These are phyloP conservation scores for Atherinomorus stipes DNA, from an alignment of 2,113 vertebrate species.

Conservation along the genomic window DNA sequence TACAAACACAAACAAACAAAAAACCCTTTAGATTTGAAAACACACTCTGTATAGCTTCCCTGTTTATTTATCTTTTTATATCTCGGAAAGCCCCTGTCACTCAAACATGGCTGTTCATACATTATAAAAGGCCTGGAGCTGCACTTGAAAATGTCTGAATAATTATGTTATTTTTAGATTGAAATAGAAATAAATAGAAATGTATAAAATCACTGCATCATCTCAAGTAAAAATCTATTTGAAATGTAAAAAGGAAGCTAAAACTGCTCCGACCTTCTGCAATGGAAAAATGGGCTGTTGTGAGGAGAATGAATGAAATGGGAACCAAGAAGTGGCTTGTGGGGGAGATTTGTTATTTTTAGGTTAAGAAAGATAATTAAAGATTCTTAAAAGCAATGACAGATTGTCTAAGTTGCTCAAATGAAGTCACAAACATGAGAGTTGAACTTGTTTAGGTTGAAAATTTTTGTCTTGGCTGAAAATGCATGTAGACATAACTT, in stretches of 20 bases:
- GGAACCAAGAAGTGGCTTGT: conserved; percentile 2
- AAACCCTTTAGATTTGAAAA: conserved; percentile 21
- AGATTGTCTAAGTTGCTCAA: conserved; percentile 71
- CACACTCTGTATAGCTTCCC: conserved; percentile 15
- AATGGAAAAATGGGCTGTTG: conserved; percentile 10
- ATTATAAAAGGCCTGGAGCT: conserved; percentile 6
- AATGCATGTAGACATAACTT: not conserved
- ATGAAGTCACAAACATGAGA: conserved; percentile 61
- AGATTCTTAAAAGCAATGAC: conserved; percentile 64
- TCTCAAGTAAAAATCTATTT: not conserved
- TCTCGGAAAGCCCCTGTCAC: conserved; percentile 9
- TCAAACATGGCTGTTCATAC: conserved; percentile 13
- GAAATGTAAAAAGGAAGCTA: not conserved
- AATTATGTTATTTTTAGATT: too few relatives aligned
- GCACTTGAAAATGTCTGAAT: too few relatives aligned
- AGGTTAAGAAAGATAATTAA: conserved; percentile 65
- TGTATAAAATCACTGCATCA: not conserved
- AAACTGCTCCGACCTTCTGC: not conserved
- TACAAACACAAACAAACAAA: conserved; percentile 55
- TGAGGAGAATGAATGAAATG: conserved; percentile 37
- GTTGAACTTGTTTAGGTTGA: conserved; percentile 72
- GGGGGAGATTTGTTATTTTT: conserved; percentile 43
- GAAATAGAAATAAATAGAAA: too few relatives aligned
- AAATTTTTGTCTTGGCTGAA: conserved; percentile 60
- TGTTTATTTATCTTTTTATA: conserved; percentile 15